These are phyloP conservation scores for Notolabrus celidotus DNA, from an alignment of 2,797 vertebrate species.

Conservation along the genomic window DNA sequence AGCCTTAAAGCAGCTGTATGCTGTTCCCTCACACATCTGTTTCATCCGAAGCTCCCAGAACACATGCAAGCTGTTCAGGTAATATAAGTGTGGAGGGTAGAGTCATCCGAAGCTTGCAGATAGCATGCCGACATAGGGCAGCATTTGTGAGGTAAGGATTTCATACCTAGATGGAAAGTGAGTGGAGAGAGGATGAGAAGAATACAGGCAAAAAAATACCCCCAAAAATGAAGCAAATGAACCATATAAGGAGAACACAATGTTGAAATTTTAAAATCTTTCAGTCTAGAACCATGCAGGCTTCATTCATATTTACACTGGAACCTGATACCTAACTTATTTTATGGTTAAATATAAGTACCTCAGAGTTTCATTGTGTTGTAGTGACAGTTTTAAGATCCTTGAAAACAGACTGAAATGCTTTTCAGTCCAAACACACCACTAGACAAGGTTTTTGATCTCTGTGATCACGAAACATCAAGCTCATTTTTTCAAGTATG, in stretches of 20 bases:
- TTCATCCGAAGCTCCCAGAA: conserved; percentile 64
- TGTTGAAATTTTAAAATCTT: no score
- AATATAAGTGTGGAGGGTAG: conserved; percentile 57
- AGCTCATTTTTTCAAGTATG: conserved; percentile 51
- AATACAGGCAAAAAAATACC: conserved; percentile 14
- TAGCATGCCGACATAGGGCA: conserved; percentile 70
- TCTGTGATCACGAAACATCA: conserved; percentile 34
- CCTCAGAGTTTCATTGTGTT: no score
- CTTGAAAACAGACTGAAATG: no score
- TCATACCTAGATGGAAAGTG: conserved; percentile 59
- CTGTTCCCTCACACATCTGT: conserved; percentile 66
- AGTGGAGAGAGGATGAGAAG: conserved; percentile 62
- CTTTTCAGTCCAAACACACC: no score
- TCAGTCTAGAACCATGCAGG: no score
- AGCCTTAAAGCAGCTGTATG: conserved; percentile 41
- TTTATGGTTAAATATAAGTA: no score
- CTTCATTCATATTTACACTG: no score
- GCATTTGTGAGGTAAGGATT: conserved; percentile 44
- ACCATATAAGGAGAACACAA: background rate
- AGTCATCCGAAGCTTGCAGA: conserved; percentile 58
- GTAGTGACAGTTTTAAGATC: no score
- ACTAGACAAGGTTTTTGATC: conserved; percentile 2
- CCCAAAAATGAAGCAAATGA: conserved; percentile 12
- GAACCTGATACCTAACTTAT: no score
- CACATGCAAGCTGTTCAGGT: conserved; percentile 56